phyloP scores from a whole-genome alignment of 1,140 invertebrate species.

The Stenopsyche tienmushanensis region DNA sequence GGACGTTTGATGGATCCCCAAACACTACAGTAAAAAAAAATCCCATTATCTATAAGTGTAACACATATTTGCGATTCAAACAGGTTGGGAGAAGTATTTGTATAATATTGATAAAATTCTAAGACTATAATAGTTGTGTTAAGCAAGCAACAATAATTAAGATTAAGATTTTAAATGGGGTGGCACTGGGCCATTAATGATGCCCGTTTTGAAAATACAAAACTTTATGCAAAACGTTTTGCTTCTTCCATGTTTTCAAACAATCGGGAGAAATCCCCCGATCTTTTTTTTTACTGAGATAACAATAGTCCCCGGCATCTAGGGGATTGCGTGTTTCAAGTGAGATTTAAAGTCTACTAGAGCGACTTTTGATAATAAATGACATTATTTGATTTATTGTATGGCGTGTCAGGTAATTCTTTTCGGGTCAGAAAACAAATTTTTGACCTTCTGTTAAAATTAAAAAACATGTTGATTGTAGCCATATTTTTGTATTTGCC shows the following conservation, averaged over 20 bases:
- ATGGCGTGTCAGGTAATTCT: conserved; percentile 33
- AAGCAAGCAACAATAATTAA: conserved; percentile 43
- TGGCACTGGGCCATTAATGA: conserved; percentile 34
- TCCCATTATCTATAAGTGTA: conserved; percentile 36
- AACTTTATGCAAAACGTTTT: neutral
- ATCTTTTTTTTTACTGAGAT: neutral
- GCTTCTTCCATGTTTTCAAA: neutral
- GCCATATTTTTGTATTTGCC: conserved; percentile 35
- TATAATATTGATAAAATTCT: conserved; percentile 41
- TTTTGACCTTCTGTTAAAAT: conserved; percentile 37
- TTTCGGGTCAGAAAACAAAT: conserved; percentile 13
- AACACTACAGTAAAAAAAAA: conserved; percentile 33
- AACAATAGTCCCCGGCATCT: conserved; percentile 18
- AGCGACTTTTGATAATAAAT: conserved; percentile 23
- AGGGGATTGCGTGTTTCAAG: conserved; percentile 11
- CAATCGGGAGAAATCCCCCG: neutral
- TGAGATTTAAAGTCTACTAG: conserved; percentile 5
- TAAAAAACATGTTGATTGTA: conserved; percentile 37
- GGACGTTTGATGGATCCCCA: conserved; percentile 25
- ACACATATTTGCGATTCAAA: conserved; percentile 35
- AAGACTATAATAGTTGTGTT: conserved; percentile 41
- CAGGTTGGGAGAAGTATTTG: conserved; percentile 38
- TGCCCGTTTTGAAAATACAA: conserved; percentile 22
- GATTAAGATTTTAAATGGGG: conserved; percentile 40
- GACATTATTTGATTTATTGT: conserved; percentile 30